Evolutionary conservation across 2,113 vertebrate genomes (phyloP), one percentile per base, ranked within the genome.

Genomic region (Octodon degus): DNA sequence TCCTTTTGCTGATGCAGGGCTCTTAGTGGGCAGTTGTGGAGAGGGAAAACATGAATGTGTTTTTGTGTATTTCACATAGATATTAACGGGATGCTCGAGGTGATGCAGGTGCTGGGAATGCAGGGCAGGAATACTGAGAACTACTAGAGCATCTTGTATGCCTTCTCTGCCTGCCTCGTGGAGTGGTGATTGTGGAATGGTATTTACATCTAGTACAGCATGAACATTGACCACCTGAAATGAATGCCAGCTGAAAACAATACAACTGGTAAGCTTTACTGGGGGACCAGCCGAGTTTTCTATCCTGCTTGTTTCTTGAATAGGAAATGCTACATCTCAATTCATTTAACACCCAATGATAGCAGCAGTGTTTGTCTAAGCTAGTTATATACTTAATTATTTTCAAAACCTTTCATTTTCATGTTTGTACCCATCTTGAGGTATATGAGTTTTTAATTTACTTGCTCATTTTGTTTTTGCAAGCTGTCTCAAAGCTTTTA

Each of bases 21-120:
- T 43, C 72, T 76, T 58, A 80, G 43, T 47, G 93, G 74, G 65
- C 63, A 32, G 81, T 40, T 81, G 76, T 74, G 93, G 63, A 50
- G 81, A 97, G 85, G 81, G 32, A 86, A 96, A 88, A 37, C 27
- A 50, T 30, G 40, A 88, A 47, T 34, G 5, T 34, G 47, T 79
- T 90, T 95, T 67, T 74, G 68, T 12, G 20, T 89, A 60, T 89
- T 93, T 95, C 86, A 92, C 88, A 90, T 92, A 58, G 63, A 63
- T 68, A 30, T 47, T 55, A 90, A 86, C 47, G 7, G 85, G 79
- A 82, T 67, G 68, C 67, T 91, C 89, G 20, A 19, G 77, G 82
- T 82, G 77, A 50, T 10, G 0, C 0, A 89, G 55, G 50, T 62
- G 3, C 67, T 34, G 72, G 76, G 43, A 90, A 32, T 0, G 4